These are phyloP conservation scores for Cnemophilus loriae DNA, from an alignment of 2,113 vertebrate species.

Conservation along the genomic window DNA sequence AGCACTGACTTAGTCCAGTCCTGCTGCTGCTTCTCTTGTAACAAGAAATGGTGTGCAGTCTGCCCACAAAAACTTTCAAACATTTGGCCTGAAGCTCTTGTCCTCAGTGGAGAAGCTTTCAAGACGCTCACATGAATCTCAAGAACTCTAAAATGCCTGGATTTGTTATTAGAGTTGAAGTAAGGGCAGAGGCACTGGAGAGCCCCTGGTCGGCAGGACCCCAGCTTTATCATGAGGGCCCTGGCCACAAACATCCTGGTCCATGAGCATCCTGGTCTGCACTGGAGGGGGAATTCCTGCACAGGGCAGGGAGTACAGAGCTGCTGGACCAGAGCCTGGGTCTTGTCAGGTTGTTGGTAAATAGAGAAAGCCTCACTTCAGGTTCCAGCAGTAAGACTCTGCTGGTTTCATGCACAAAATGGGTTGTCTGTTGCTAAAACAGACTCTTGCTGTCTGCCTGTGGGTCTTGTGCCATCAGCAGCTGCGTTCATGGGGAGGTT, in stretches of 20 bases:
- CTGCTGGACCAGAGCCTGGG: background rate
- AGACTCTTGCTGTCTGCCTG: background rate
- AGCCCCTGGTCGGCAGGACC: background rate
- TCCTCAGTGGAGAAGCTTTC: background rate
- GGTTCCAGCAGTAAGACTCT: background rate
- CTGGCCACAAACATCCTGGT: too few species aligned
- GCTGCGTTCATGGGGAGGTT: background rate
- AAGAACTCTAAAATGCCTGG: background rate
- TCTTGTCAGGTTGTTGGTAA: rapidly evolving
- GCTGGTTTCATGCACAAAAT: background rate
- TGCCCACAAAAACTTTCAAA: background rate
- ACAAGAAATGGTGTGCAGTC: background rate
- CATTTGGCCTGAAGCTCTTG: background rate
- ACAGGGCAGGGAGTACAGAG: background rate
- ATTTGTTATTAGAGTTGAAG: background rate
- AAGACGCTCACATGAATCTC: rapidly evolving
- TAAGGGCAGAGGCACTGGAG: background rate
- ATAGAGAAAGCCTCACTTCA: background rate
- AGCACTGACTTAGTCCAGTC: background rate
- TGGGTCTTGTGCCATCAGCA: background rate
- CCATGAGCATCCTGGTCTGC: rapidly evolving
- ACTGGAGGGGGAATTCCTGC: rapidly evolving
- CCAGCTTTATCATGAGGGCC: too few species aligned
- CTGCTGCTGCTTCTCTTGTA: background rate
- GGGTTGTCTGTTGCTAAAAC: background rate